Percentiles rank a stretch among this genome's conserved stretches.
phyloP scores from a whole-genome alignment of 2,113 vertebrate genomes.

The Glaucomys volans region DNA sequence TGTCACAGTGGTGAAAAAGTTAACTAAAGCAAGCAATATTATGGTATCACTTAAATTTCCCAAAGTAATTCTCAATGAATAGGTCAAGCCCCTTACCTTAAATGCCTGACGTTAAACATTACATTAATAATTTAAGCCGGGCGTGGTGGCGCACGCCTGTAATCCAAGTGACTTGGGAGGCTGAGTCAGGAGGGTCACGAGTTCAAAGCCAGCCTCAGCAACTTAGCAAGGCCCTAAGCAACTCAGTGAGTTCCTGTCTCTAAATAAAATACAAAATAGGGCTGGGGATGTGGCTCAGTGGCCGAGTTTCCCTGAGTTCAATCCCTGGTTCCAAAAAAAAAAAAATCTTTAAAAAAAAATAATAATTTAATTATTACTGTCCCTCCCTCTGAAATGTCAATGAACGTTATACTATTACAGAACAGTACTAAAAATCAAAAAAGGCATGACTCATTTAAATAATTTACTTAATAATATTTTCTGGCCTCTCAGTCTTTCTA shows the following conservation, averaged over 20 bases:
- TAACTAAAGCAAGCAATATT: not conserved
- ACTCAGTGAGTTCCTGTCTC: too few species aligned
- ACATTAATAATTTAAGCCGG: constrained; percentile 21
- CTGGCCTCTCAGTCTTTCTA: not conserved
- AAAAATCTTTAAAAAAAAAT: too few species aligned
- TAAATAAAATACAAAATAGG: too few species aligned
- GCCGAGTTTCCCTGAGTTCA: too few species aligned
- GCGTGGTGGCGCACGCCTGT: too few species aligned
- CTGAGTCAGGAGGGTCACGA: too few species aligned
- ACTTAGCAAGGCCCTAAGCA: too few species aligned
- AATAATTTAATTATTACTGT: constrained; percentile 34
- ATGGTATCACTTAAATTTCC: constrained; percentile 15
- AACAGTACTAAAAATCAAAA: not conserved
- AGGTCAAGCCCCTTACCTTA: not conserved
- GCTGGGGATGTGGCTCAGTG: too few species aligned
- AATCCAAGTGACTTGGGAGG: too few species aligned
- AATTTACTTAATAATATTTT: not conserved
- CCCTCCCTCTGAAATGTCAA: not conserved
- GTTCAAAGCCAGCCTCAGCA: too few species aligned
- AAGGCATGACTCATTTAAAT: not conserved
- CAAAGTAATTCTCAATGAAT: not conserved
- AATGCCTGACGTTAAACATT: not conserved
- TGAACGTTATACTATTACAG: not conserved
- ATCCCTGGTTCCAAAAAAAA: too few species aligned
- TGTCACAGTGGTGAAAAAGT: too few species aligned